Evolutionary conservation across 92 coral and sea anemone species (phyloP), one percentile per base, ranked within the genome.

Genomic region (Palythoa caribaeorum): DNA sequence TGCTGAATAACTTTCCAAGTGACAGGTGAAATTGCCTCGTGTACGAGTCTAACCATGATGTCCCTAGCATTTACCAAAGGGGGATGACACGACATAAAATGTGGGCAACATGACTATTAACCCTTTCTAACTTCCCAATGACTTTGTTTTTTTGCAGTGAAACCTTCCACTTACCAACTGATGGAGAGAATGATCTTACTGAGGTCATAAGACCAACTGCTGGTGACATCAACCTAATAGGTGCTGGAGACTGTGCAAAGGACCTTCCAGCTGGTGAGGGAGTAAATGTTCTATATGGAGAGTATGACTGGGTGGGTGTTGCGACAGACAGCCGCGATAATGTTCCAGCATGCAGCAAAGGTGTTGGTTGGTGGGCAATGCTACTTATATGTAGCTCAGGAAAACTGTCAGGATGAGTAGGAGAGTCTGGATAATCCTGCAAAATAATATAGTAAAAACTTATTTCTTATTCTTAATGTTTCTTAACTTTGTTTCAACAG

Each of bases 351-450:
- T 91, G 86, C 21, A 95, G 81, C 40, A 96, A 71, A 37, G 99
- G 98, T 19, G 98, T 93, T 7, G 96, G 99, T 65, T 92, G 93
- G 57, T 93, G 96, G 38, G 86, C 88, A 69, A 84, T 87, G 69
- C 86, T 47, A 48, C 93, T 77, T 11, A 76, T 71, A 38, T 87
- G 91, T 11, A 90, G 63, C 83, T 92, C 96, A 3, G 93, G 86
- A 6, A 88, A 89, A 16, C 79, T 83, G 19, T 90, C 94, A 19
- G 88, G 71, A 53, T 84, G 85, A 70, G 77, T 38, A 38, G 94
- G 96, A 13, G 97, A 94, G 48, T 95, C 96, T 38, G 99, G 99
- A 36, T 87, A 93, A 71, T 96, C 99, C 99, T 96, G 85, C 7
- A 6, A 7, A 83, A 14, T 5, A 69, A 47, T 11, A 15, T 14